These are phyloP conservation scores for Scolanthus callimorphus DNA, from an alignment of 92 coral and sea anemone genomes.

Conservation along the genomic window DNA sequence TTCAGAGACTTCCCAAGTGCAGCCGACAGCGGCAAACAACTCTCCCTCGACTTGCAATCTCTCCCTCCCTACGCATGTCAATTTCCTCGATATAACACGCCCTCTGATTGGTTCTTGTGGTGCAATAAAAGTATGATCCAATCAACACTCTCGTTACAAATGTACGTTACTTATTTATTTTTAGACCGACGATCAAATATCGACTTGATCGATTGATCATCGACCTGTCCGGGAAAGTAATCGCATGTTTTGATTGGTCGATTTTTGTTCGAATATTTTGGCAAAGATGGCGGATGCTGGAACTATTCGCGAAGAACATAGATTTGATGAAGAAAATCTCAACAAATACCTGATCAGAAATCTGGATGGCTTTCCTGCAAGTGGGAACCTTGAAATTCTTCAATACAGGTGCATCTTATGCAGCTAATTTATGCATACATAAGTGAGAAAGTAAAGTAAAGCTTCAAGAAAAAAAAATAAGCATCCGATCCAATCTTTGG, in stretches of 20 bases:
- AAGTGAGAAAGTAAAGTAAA: too few species aligned
- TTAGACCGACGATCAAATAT: too few species aligned
- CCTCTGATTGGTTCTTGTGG: conserved; percentile 35
- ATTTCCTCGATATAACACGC: conserved; percentile 22
- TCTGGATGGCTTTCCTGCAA: conserved; percentile 51
- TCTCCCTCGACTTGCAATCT: conserved; percentile 4
- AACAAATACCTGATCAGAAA: conserved; percentile 47
- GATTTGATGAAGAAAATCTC: conserved; percentile 52
- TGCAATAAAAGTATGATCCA: conserved; percentile 14
- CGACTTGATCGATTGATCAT: not conserved
- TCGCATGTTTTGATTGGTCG: too few species aligned
- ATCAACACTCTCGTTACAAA: conserved; percentile 36
- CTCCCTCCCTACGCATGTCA: conserved; percentile 55
- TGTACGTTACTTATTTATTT: not conserved
- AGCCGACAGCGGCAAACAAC: conserved; percentile 60
- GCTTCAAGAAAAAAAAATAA: too few species aligned
- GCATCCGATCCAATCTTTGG: too few species aligned
- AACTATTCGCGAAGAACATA: conserved; percentile 72
- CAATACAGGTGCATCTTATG: conserved; percentile 66
- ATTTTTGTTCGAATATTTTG: too few species aligned
- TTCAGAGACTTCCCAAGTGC: conserved; percentile 32
- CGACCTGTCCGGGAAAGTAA: too few species aligned
- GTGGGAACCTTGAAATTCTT: conserved; percentile 42
- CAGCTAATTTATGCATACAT: too few species aligned
- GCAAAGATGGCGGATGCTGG: conserved; percentile 51